Evolutionary conservation across 2,888 invertebrate species (phyloP).

Genomic region (Spialia ferax): DNA sequence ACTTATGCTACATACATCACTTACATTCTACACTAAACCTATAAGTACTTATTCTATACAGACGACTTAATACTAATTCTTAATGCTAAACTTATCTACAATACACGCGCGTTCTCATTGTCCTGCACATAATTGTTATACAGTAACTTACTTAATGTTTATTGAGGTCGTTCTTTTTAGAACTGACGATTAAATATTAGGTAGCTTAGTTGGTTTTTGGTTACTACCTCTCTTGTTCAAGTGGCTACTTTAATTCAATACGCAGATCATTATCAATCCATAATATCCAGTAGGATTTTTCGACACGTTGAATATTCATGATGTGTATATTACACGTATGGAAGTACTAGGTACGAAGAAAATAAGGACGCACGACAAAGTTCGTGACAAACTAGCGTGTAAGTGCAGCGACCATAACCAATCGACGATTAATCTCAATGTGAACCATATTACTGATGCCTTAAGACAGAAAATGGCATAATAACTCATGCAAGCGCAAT

Average conservation of each 20-base stretch:
- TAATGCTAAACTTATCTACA: too few relatives aligned
- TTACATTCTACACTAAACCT: too few relatives aligned
- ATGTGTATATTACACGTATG: slow-evolving; percentile 26
- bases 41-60: too few relatives aligned
- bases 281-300: slow-evolving; percentile 13
- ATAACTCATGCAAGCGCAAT: slow-evolving; percentile 22
- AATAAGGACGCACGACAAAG: slow-evolving; percentile 75
- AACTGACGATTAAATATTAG: too few relatives aligned
- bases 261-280: neutral
- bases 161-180: too few relatives aligned
- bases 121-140: too few relatives aligned
- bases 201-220: neutral
- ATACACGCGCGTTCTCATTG: too few relatives aligned
- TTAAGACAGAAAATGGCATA: slow-evolving; percentile 30
- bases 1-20: too few relatives aligned
- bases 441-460: slow-evolving; percentile 31
- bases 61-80: too few relatives aligned
- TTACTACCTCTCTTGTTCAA: neutral
- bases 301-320: slow-evolving; percentile 44
- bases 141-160: too few relatives aligned
- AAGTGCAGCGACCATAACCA: slow-evolving; percentile 45
- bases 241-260: neutral
- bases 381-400: slow-evolving; percentile 76
- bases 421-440: slow-evolving; percentile 19
- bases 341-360: slow-evolving; percentile 48